Base-by-base conservation (phyloP, 2,888 invertebrate genomes). In the Elegia similella region DNA sequence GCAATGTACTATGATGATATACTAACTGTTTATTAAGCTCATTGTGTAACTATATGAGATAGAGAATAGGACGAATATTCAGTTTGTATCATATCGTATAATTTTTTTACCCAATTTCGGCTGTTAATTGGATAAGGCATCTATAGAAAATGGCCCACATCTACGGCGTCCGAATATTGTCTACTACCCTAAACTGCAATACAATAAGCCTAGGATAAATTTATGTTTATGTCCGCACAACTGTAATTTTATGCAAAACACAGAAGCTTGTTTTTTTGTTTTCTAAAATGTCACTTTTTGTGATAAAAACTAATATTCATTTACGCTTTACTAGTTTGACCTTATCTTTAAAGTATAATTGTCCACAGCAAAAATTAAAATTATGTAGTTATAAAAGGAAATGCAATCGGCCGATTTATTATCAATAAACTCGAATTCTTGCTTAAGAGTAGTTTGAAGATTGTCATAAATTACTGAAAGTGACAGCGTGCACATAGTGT, bases 251-350 rank as follows among this genome's bases (percentile, higher is more conserved):
- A 38, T 38, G 10, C 38, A 38, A 38, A 38, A 38, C 38, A 6
- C 15, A 48, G 48, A 32, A 48, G 30, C 48, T 1, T 48, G 56
- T 50, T 50, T 17, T 56, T 56, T 48, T 29, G 10, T 34, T 38
- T 3, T 12, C 38, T 38, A 38, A 38, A 38, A 38, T 38, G 12
- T n/a, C 38, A n/a, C 10, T 38, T 38, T 38, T 38, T 38, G 38
- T 38, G 38, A 38, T n/a, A 12, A 38, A 38, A 38, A 38, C n/a
- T 12, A 38, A 38, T 3, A 8, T 38, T 38, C 10, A 38, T 12
- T 38, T 38, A 34, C 2, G 10, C 34, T 34, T 10, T 10, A 34
- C 10, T 34, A 38, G n/a, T 38, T 6, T 38, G 38, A 38, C 12
- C 38, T 38, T 38, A 38, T 38, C n/a, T n/a, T 38, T 12, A 10